Base-by-base conservation (phyloP, 2,888 invertebrate genomes). In the Ernsta delagoae region DNA sequence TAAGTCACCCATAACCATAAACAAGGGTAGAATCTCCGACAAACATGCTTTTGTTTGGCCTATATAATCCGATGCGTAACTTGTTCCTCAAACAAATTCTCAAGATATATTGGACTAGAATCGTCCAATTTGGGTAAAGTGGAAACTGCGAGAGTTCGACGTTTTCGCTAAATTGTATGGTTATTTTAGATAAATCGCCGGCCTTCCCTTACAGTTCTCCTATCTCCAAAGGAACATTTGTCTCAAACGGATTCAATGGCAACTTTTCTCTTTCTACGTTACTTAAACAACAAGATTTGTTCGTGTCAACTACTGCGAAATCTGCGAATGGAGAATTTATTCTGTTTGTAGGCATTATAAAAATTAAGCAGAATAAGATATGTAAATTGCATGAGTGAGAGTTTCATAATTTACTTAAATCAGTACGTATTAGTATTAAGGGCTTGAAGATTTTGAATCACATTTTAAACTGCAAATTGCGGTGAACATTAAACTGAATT, bases 121-220 rank as follows among this genome's bases (percentile, higher is more conserved):
- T 89, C 86, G 87, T 90, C 89, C 90, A 90, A 92, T 92, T 92
- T 89, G 82, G 85, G 85, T 84, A 89, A 90, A 92, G 90, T 91
- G 87, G 86, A 82, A 84, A 83, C 86, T 88, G 84, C 85, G 84
- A 86, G 85, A 89, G 83, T 91, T 92, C 89, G 89, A 90, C 87
- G 78, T 86, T 84, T 85, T 84, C 80, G 85, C 84, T 84, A 89
- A 89, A 90, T 89, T 89, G 88, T 89, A 89, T 87, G 88, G 88
- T 88, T 90, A 89, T 92, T 91, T 90, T 84, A 89, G 89, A 92
- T 90, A 91, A 90, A 93, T 92, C 84, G 87, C 82, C 84, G 83
- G 85, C 85, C 86, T 87, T 86, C 82, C 84, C 83, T 82, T 82
- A 83, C 83, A 85, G 83, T 89, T 87, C 84, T 81, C 86, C 86